phyloP scores from a whole-genome alignment of 1,140 invertebrate species.

The Pseudomyrmex sp. region DNA sequence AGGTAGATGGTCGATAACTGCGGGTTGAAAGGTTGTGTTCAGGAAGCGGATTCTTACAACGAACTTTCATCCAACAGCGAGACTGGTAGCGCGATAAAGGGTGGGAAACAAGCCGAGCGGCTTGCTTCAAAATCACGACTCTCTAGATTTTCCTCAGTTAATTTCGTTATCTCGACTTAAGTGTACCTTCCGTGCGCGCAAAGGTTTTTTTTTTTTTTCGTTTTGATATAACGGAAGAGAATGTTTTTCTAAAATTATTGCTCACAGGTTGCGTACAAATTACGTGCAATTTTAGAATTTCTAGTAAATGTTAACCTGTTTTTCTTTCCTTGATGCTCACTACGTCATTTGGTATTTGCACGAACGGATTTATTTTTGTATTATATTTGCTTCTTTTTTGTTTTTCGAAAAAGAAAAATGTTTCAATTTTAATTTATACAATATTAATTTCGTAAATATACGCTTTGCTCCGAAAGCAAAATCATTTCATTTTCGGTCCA shows the following conservation, averaged over 20 bases:
- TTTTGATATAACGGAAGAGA: not conserved
- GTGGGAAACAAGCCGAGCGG: conserved; percentile 3
- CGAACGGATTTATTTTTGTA: not conserved
- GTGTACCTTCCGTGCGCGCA: not conserved
- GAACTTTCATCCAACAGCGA: not conserved
- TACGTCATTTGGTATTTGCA: not conserved
- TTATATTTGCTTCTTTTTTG: not conserved
- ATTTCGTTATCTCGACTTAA: conserved; percentile 16
- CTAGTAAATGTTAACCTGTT: not conserved
- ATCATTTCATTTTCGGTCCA: not conserved
- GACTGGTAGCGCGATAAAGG: conserved; percentile 1
- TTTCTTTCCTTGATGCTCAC: not conserved
- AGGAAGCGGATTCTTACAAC: conserved; percentile 34
- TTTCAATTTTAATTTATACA: conserved; percentile 22
- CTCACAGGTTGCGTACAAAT: not conserved
- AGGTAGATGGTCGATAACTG: conserved; percentile 44
- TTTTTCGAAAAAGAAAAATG: too few relatives aligned
- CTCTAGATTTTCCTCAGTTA: not conserved
- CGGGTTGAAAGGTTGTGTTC: conserved; percentile 39
- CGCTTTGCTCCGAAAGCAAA: too few relatives aligned
- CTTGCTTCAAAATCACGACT: not conserved
- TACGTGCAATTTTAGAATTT: not conserved
- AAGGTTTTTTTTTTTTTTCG: not conserved
- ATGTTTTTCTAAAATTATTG: not conserved
- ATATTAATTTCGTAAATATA: conserved; percentile 29